A percentile compares a stretch with the other conserved stretches of the same genome.
phyloP scores from a whole-genome alignment of 2,888 invertebrate species.

The Drosophila austrosaltans region DNA sequence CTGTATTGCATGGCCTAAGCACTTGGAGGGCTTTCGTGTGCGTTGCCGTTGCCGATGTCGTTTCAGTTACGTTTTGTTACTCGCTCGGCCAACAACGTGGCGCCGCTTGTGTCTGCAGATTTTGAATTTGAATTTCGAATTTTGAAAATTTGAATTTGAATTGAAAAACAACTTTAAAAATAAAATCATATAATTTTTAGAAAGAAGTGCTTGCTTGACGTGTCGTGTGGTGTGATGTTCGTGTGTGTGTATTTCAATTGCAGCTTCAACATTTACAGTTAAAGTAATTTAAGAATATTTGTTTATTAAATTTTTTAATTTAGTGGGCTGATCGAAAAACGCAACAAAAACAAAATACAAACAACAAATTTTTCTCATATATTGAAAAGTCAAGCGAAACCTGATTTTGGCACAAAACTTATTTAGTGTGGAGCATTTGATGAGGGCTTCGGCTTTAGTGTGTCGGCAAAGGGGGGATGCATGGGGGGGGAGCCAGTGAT shows the following conservation, averaged over 20 bases:
- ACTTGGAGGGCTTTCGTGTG: slow-evolving; percentile 25
- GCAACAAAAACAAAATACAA: not conserved
- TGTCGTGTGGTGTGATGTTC: not conserved
- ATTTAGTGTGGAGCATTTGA: slow-evolving; percentile 29
- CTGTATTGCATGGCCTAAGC: slow-evolving; percentile 9
- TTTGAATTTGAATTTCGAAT: slow-evolving; percentile 12
- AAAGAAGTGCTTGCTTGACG: not conserved
- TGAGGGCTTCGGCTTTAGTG: not conserved
- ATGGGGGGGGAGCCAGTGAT: not conserved
- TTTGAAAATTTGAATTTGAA: slow-evolving; percentile 13
- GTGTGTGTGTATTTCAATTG: not conserved
- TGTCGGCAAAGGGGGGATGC: not conserved
- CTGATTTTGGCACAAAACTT: slow-evolving; percentile 40
- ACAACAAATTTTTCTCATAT: not conserved
- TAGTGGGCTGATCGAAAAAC: not conserved
- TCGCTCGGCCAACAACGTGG: slow-evolving; percentile 63
- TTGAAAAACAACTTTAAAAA: slow-evolving; percentile 19
- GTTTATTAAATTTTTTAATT: slow-evolving; percentile 5
- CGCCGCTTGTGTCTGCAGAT: slow-evolving; percentile 54
- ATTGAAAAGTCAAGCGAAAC: slow-evolving; percentile 36
- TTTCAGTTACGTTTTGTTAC: slow-evolving; percentile 68
- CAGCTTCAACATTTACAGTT: not conserved
- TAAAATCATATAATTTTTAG: not conserved
- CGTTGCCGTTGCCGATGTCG: slow-evolving; percentile 16
- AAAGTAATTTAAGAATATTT: not conserved